phyloP scores from a whole-genome alignment of 2,113 vertebrate species.

The Ictalurus punctatus region DNA sequence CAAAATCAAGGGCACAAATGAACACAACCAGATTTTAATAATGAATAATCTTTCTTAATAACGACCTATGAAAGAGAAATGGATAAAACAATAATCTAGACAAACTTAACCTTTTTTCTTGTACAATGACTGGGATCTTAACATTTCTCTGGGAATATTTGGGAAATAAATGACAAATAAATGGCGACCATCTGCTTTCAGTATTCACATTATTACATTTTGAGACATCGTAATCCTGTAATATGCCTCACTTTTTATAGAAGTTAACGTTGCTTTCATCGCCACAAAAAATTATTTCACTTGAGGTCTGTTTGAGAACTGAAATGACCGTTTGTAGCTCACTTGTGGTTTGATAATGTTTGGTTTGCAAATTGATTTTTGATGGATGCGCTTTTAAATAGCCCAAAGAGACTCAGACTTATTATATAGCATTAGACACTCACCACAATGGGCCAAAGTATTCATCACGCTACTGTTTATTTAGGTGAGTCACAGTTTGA shows the following conservation, averaged over 20 bases:
- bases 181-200: not conserved
- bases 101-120: not conserved
- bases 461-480: constrained; percentile 33
- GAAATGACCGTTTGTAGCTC: constrained; percentile 38
- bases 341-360: constrained; percentile 46
- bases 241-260: constrained; percentile 9
- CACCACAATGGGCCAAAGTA: constrained; percentile 40
- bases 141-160: constrained; percentile 13
- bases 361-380: constrained; percentile 54
- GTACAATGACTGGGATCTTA: not conserved
- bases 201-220: not conserved
- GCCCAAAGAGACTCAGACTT: constrained; percentile 29
- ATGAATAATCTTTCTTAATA: constrained; percentile 49
- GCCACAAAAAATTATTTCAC: constrained; percentile 28
- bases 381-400: constrained; percentile 46
- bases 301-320: constrained; percentile 32
- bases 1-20: not conserved
- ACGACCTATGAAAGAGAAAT: constrained; percentile 44
- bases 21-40: constrained; percentile 32
- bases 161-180: constrained; percentile 29
- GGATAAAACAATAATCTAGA: not conserved
- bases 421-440: constrained; percentile 23
- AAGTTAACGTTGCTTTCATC: constrained; percentile 14
- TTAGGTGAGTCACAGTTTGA: constrained; percentile 34
- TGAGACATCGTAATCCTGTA: constrained; percentile 12